Base-by-base conservation (phyloP, 2,797 vertebrate genomes). In the Luscinia luscinia region DNA sequence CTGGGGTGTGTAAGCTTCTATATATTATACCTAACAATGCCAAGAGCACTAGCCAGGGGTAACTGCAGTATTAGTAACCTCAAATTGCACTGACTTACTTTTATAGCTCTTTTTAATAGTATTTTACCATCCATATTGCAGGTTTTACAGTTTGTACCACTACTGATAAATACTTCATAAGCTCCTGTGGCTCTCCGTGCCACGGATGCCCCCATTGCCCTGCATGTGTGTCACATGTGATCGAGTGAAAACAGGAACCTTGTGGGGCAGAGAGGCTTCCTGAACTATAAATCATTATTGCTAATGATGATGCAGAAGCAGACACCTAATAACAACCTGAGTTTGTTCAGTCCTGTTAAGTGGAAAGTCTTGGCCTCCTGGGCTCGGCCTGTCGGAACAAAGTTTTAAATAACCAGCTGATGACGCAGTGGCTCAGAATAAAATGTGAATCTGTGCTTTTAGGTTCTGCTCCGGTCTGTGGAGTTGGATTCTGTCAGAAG, bases 331-430 rank as follows among this genome's bases (percentile, higher is more conserved):
- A 92, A 75, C 9, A 3, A n/a, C 62, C 32, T 78, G 82, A 81
- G 90, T 49, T 84, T 87, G 72, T 78, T 94, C 76, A 58, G 61
- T 75, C 76, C 66, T 80, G 15, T 87, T 74, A 84, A 87, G 63
- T 3, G 8, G 66, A 73, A 94, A 85, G 52, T 81, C 76, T 48
- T 30, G 69, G 76, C 84, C 95, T 77, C 87, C 74, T 83, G 87
- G 82, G 94, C 66, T 91, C 59, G 14, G 72, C 69, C n/a, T 80
- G 76, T 90, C 0, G 2, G 91, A 92, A 89, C 72, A 78, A 93
- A 94, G 93, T 94, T 95, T 92, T 86, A 95, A 96, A 89, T 93
- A 91, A 76, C 43, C 62, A 24, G 76, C 62, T 91, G 84, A 73
- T 95, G 95, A 96, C 19, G 28, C 90, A 85, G 87, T 57, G 54